A percentile compares a stretch with the other conserved stretches of the same genome.
phyloP scores from a whole-genome alignment of 2,113 vertebrate genomes.

The Tenebrosternarchus preto region DNA sequence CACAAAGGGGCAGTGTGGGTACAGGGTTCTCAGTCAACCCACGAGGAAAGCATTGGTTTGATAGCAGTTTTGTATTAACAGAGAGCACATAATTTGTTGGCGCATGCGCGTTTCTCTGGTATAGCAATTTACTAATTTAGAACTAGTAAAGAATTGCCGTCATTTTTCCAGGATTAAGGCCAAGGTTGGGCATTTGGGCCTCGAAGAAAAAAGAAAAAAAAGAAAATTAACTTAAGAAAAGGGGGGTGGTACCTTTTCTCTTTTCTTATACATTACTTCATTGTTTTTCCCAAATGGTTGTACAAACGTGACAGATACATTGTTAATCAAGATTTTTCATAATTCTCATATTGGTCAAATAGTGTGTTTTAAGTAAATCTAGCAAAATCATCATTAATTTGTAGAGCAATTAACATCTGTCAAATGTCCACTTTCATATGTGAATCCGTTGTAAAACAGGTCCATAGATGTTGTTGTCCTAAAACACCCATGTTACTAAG shows the following conservation, averaged over 20 bases:
- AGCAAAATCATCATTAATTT: background rate
- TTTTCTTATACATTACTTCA: background rate
- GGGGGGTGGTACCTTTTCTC: background rate
- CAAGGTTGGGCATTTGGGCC: background rate
- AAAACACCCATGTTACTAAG: background rate
- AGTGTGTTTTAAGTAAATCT: background rate
- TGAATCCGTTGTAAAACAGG: background rate
- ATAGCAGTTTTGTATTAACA: background rate
- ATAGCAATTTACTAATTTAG: background rate
- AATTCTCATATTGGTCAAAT: no score
- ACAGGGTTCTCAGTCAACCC: background rate
- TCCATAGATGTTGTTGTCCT: background rate
- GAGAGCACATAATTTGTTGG: background rate
- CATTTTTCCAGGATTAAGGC: background rate
- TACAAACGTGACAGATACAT: no score
- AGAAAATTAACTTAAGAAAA: background rate
- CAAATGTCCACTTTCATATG: no score
- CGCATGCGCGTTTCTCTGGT: no score
- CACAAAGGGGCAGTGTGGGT: conserved; percentile 26
- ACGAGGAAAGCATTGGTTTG: background rate
- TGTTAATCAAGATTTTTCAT: no score
- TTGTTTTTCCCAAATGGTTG: no score
- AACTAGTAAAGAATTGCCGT: background rate
- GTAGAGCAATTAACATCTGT: no score
- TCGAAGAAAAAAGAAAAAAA: no score